Evolutionary conservation across 2,797 vertebrate species (phyloP).

Genomic region (Chaenodraco wilsoni): DNA sequence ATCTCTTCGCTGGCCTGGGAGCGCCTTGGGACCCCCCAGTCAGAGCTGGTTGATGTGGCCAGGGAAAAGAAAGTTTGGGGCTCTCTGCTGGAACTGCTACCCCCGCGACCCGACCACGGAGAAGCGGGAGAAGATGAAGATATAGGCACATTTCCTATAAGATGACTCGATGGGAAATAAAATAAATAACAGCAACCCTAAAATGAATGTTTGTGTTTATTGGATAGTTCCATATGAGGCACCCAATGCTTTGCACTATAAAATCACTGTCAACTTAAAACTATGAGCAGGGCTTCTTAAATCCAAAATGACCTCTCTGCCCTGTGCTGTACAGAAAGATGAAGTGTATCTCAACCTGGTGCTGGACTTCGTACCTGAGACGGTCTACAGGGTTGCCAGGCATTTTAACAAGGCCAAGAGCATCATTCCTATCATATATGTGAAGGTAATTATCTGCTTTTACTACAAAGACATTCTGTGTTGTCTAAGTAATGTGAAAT

Average conservation of each 20-base stretch:
- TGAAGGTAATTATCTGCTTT: constrained; percentile 82
- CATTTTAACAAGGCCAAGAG: constrained; percentile 95
- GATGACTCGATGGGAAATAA: not conserved
- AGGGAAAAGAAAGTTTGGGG: too few species aligned
- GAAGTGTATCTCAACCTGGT: constrained; percentile 94
- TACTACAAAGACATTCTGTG: not conserved
- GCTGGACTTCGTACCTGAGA: constrained; percentile 93
- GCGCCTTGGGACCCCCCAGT: too few species aligned
- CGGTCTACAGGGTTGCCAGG: constrained; percentile 92
- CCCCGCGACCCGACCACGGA: too few species aligned
- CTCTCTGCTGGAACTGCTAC: too few species aligned
- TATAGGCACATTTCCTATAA: not conserved
- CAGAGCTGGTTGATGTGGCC: too few species aligned
- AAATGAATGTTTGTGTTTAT: not conserved
- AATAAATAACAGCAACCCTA: not conserved
- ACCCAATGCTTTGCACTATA: too few species aligned
- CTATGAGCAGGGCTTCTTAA: not conserved
- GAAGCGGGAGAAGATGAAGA: not conserved
- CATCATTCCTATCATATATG: constrained; percentile 92
- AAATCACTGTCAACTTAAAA: not conserved
- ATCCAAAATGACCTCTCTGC: not conserved
- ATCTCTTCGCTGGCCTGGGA: too few species aligned
- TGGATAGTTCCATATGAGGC: not conserved
- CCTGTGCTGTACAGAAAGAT: constrained; percentile 83
- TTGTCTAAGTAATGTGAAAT: not conserved